Base-by-base conservation (phyloP, 1,140 invertebrate species). In the Triops longicaudatus region DNA sequence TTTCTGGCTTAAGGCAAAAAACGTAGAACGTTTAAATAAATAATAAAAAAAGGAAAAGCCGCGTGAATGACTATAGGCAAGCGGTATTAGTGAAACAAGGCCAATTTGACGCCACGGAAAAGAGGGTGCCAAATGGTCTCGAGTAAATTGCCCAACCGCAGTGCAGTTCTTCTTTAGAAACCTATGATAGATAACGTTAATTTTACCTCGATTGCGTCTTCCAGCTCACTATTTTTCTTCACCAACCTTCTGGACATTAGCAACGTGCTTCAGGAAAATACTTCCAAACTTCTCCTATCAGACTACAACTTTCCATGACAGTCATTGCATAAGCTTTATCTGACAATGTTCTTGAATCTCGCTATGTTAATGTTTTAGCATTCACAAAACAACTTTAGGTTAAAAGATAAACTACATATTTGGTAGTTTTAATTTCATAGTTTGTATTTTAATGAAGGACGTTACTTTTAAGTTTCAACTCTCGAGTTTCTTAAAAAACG, bases 161-260 rank as follows among this genome's bases (percentile, higher is more conserved):
- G 50, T 7, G 50, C 50, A 63, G 22, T 63, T 63, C 22, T 14
- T 22, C 50, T 6, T 1, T 22, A 6, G 50, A 63, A 22, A 63
- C 17, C 50, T 63, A 14, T 63, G 50, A 63, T 63, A 9, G 50
- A 63, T 63, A 63, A 63, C 50, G 50, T 63, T 63, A 63, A 63
- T 63, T 63, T 63, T 14, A 63, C 10, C 10, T 22, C 14, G 6
- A 22, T 17, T 37, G 7, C 6, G 14, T 63, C 22, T 63, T 14
- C n/a, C 50, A 63, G 17, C 50, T 17, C 31, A 7, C 31, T 37
- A 7, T 7, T 37, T n/a, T 63, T 63, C 44, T 63, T 63, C 12
- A 9, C 12, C 14, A 5, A n/a, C 44, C 44, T 4, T 63, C 44
- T 63, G 44, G 14, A 14, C 14, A n/a, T 63, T 37, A 7, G 31